A percentile compares a stretch with the other conserved stretches of the same genome.
Evolutionary conservation across 1,140 invertebrate genomes (phyloP).

Genomic region (Druon quercuslanigerum): DNA sequence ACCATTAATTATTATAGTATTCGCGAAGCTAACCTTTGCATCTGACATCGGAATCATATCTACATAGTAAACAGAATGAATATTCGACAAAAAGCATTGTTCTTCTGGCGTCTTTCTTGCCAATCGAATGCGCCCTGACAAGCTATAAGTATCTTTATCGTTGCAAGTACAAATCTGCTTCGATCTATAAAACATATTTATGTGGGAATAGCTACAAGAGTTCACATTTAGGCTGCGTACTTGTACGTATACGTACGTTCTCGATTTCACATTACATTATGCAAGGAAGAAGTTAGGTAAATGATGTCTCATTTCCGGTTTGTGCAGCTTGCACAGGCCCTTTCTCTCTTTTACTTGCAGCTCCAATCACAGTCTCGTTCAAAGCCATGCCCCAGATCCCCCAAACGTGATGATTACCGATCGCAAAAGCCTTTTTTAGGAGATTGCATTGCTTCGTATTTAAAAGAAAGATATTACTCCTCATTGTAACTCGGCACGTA

Average conservation of each 20-base stretch:
- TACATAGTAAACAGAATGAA: conserved; percentile 47
- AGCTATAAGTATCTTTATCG: not conserved
- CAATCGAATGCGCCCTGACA: conserved; percentile 33
- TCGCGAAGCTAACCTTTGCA: conserved; percentile 42
- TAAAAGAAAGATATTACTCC: conserved; percentile 29
- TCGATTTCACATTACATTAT: conserved; percentile 49
- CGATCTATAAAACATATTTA: not conserved
- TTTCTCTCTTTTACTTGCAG: conserved; percentile 35
- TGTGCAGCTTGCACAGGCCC: conserved; percentile 44
- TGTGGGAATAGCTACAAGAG: not conserved
- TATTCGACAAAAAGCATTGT: conserved; percentile 49
- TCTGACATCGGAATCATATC: conserved; percentile 48
- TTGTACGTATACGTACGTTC: conserved; percentile 39
- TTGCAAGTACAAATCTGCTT: not conserved
- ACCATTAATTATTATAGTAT: not conserved
- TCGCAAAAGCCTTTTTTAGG: conserved; percentile 41
- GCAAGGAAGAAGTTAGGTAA: conserved; percentile 50
- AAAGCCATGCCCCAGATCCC: conserved; percentile 48
- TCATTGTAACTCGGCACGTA: conserved; percentile 38
- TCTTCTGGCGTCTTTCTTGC: conserved; percentile 37
- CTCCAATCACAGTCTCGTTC: conserved; percentile 43
- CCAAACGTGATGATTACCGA: conserved; percentile 29
- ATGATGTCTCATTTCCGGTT: conserved; percentile 53
- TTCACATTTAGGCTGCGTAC: not conserved
- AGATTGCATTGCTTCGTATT: conserved; percentile 16